Evolutionary conservation across 2,113 vertebrate species (phyloP), one percentile per base, ranked within the genome.

Genomic region (Lonchura striata): DNA sequence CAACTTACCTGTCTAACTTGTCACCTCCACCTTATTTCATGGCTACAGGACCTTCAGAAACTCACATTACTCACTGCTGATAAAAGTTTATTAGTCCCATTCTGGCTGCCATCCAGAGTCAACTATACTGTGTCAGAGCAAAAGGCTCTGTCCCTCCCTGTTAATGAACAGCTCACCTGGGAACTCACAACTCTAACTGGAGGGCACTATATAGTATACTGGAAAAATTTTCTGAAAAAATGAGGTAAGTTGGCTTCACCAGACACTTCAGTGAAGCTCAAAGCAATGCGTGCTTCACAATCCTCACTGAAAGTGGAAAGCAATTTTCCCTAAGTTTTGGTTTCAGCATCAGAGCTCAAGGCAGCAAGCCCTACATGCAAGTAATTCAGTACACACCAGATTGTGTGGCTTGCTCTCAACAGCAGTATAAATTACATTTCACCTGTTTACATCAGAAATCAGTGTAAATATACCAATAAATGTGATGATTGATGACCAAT

Each of bases 351-450:
- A 79, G 44, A 68, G 23, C 23, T 92, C 25, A 61, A 84, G 15
- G 46, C 15, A 87, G n/a, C 7, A 41, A 94, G 69, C 28, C 27
- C 30, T 46, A 61, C 14, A 30, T 20, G 50, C 54, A 96, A 87
- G 8, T 57, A 83, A 86, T 85, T 96, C 86, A 95, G 41, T 75
- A 90, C 42, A 95, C 65, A 89, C 66, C 49, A 91, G 66, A 41
- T 74, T 79, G 24, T 33, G 44, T 50, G 31, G 49, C 90, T 72
- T 64, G 75, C 63, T 90, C 82, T 93, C 79, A 97, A 80, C 7
- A 93, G 77, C 42, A 65, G 46, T 25, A 60, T 37, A 74, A 77
- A 86, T 68, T 93, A 69, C 27, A 71, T 78, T 93, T 90, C 20
- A 66, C 63, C 39, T 65, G 31, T 79, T 74, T 71, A 47, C 60